These are phyloP conservation scores for Penaeus indicus DNA, from an alignment of 1,140 invertebrate genomes.

Conservation along the genomic window DNA sequence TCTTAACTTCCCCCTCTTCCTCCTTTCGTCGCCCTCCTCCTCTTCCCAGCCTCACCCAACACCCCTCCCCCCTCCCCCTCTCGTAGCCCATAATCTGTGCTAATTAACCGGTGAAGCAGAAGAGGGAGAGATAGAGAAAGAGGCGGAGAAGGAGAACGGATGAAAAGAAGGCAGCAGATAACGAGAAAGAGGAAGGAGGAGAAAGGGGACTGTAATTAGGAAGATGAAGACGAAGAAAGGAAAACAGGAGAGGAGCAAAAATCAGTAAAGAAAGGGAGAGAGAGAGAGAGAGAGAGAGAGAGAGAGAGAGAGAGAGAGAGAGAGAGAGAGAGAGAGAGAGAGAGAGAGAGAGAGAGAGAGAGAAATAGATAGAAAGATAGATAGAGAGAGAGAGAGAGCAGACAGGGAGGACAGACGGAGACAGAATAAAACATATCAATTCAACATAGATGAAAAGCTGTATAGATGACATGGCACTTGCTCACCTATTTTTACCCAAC, in stretches of 20 bases:
- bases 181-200: neutral
- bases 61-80: neutral
- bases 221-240: neutral
- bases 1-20: neutral
- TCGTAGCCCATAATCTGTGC: neutral
- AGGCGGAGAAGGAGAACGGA: neutral
- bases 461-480: no score
- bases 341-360: neutral
- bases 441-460: no score
- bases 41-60: neutral
- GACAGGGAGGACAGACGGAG: no score
- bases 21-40: neutral
- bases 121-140: conserved; percentile 31
- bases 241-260: neutral
- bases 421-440: no score
- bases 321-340: neutral
- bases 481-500: no score
- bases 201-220: neutral
- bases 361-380: neutral
- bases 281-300: conserved; percentile 29
- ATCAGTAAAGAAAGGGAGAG: neutral
- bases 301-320: neutral
- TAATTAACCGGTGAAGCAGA: no score
- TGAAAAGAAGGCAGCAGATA: neutral
- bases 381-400: neutral